phyloP scores from a whole-genome alignment of 2,797 vertebrate species.

The Tragopan temminckii region DNA sequence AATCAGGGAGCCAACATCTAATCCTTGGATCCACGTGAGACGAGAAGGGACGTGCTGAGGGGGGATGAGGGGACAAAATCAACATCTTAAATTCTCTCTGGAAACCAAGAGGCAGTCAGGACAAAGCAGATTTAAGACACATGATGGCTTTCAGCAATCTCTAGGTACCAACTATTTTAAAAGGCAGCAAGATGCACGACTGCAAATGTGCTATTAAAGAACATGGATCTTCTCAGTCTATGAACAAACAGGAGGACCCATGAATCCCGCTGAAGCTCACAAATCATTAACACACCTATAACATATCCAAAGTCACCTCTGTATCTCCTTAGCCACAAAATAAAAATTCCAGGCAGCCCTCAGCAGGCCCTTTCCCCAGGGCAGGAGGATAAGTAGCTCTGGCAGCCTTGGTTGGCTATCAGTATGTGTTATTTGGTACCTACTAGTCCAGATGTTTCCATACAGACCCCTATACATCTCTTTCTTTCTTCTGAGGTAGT shows the following conservation, averaged over 20 bases:
- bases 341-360: slow-evolving; percentile 22
- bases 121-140: neutral
- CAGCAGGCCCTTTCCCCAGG: neutral
- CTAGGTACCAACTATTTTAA: neutral
- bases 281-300: neutral
- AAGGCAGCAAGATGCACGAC: neutral
- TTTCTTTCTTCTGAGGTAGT: neutral
- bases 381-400: slow-evolving; percentile 26
- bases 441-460: neutral
- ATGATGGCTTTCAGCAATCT: neutral
- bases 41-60: neutral
- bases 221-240: neutral
- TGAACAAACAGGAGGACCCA: neutral
- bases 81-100: neutral
- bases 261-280: neutral
- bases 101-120: neutral
- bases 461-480: neutral
- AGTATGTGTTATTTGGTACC: neutral
- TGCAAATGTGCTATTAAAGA: neutral
- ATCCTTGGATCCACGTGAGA: neutral
- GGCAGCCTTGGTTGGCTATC: neutral
- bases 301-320: slow-evolving; percentile 1
- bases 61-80: neutral
- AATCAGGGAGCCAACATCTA: neutral
- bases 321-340: neutral